Percentiles rank a stretch among this genome's conserved stretches.
These are phyloP conservation scores for Trachops cirrhosus DNA, from an alignment of 2,797 vertebrate species.

Conservation along the genomic window DNA sequence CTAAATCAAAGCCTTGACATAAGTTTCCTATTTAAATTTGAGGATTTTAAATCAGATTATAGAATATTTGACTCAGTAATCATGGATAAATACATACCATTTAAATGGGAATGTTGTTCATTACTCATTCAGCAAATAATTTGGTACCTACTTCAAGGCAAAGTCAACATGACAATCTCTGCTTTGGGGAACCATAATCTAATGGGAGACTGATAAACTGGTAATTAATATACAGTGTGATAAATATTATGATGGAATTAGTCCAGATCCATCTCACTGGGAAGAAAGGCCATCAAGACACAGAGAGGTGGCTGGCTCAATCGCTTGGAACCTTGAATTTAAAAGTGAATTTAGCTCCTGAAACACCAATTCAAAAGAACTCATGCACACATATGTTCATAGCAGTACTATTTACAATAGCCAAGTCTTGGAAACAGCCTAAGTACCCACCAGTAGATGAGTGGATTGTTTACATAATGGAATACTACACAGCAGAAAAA, in stretches of 20 bases:
- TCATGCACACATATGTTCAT: no score
- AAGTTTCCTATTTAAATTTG: conserved; percentile 17
- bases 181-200: neutral
- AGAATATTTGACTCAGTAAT: neutral
- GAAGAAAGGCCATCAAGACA: neutral
- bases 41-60: neutral
- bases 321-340: neutral
- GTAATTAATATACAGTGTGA: neutral
- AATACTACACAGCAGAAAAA: neutral
- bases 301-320: neutral
- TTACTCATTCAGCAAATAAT: neutral
- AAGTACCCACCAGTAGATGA: neutral
- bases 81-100: neutral
- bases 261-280: neutral
- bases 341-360: no score
- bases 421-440: neutral
- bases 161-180: neutral
- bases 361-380: no score
- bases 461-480: neutral
- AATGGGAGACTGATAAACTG: neutral
- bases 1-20: neutral
- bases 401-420: neutral
- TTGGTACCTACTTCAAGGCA: neutral
- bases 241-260: neutral
- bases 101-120: neutral